Base-by-base conservation (phyloP, 2,888 invertebrate species). In the Microchrysa polita region DNA sequence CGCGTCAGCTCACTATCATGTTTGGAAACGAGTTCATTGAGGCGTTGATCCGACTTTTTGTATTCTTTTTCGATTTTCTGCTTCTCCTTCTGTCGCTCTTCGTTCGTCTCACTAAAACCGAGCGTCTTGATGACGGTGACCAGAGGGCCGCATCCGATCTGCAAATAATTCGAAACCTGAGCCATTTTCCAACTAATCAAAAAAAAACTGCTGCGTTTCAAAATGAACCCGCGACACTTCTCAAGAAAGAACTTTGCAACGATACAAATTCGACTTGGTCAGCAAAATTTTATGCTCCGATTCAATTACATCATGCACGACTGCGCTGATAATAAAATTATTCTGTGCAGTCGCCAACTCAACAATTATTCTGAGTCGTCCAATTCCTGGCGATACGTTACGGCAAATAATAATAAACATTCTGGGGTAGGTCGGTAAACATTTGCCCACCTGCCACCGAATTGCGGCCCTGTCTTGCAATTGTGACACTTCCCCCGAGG, bases 41-140 rank as follows among this genome's bases (percentile, higher is more conserved):
- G 87, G 79, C 90, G 90, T 74, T 91, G 91, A 86, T 98, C 98
- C 83, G 97, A 96, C 79, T 93, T 91, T 82, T 94, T 94, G 82
- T 93, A 98, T 81, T 97, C 97, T 78, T 93, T 93, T 84, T 98
- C 97, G 67, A 98, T 88, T 82, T 96, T 95, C 0, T 93, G 92
- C 81, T 97, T 96, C 85, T 97, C 97, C 80, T 94, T 91, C 81
- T 97, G 94, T 67, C 95, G 86, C 82, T 98, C 95, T 82, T 96
- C 96, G 82, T 94, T 94, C 4, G 95, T 96, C 83, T 95, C 96
- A 86, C 96, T 96, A 9, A 96, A 93, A 27, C 97, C 97, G 74
- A 98, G 86, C 0, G 97, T 96, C 77, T 97, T 90, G 78, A 98
- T 97, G 61, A 98, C 97, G 74, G 96, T 95, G 91, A 98, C 97